Evolutionary conservation across 1,140 invertebrate species (phyloP), one percentile per base, ranked within the genome.

Genomic region (Eriosoma lanigerum): DNA sequence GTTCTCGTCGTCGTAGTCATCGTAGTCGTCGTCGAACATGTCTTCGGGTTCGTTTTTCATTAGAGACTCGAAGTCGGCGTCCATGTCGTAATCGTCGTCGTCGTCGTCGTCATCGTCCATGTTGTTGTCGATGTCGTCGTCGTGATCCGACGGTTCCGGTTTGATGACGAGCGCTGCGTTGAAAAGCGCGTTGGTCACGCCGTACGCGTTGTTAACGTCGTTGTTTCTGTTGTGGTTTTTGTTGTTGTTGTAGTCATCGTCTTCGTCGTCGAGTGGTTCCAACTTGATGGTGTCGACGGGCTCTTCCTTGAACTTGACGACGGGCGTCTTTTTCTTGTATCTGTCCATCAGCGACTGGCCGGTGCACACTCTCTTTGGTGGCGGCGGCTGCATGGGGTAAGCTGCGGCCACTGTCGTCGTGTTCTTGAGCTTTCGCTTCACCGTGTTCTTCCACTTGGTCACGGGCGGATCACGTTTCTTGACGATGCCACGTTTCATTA

Each of bases 401-500:
- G 75, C 13, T 0, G 75, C 29, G 13, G 72, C 72, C 29, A 52
- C 52, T 1, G 32, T 24, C 13, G 56, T 4, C 50, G 54, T n/a
- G 13, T 32, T 62, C 75, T 78, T 78, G 56, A 62, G 38, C 17
- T 62, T 78, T 9, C 75, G 32, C 17, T 78, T 78, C 19, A 78
- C 75, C 15, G 75, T 62, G 56, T 48, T 78, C 56, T 78, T 78
- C 75, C 54, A 62, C 24, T 78, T 78, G 75, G 75, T 78, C 44
- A 78, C 54, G 29, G 73, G 75, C 4, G 32, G 75, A 15, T 78
- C 75, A 24, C 75, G 75, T 17, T 78, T 78, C 56, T 78, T 78
- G 21, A 78, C 75, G 38, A 78, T 78, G 17, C 75, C 75, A 9
- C 75, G 75, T 46, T 78, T 78, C 75, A 78, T 78, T 17, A 78